These are phyloP conservation scores for Drosophila pachea DNA, from an alignment of 1,140 invertebrate genomes.

Conservation along the genomic window DNA sequence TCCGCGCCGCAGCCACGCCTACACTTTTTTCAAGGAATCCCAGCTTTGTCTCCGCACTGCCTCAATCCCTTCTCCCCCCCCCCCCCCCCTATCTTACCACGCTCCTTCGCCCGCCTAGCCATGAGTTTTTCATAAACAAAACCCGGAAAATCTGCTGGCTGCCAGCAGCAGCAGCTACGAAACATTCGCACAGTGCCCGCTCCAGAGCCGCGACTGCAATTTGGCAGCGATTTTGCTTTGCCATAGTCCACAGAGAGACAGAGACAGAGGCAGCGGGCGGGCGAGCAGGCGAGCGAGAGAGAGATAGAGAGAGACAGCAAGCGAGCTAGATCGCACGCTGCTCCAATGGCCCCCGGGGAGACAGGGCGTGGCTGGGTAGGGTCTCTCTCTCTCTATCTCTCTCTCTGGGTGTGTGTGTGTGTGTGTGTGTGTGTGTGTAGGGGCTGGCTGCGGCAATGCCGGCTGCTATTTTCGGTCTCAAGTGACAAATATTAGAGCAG, in stretches of 20 bases:
- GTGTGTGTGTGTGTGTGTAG: not conserved
- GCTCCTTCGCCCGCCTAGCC: not conserved
- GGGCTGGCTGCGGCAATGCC: not conserved
- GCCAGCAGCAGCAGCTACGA: slow-evolving; percentile 54
- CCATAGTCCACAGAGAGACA: slow-evolving; percentile 3
- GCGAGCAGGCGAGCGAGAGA: too few species aligned
- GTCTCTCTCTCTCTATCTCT: too few species aligned
- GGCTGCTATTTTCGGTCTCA: slow-evolving; percentile 66
- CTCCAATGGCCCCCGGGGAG: not conserved
- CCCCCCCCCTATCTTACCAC: too few species aligned
- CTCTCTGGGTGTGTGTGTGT: slow-evolving; percentile 1
- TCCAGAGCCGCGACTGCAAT: slow-evolving; percentile 63
- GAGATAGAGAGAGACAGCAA: not conserved
- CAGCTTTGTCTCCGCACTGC: slow-evolving; percentile 12
- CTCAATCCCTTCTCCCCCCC: not conserved
- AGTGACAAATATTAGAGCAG: slow-evolving; percentile 77
- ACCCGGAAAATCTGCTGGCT: slow-evolving; percentile 68
- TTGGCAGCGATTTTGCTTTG: slow-evolving; percentile 67
- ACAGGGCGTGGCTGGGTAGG: not conserved
- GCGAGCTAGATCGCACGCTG: not conserved
- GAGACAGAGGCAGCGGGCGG: too few species aligned
- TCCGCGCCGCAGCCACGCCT: slow-evolving; percentile 35
- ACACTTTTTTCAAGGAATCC: slow-evolving; percentile 27
- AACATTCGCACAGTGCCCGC: too few species aligned
- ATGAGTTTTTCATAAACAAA: slow-evolving; percentile 75